Base-by-base conservation (phyloP, 2,888 invertebrate genomes). In the Gisinianus flammeolus region DNA sequence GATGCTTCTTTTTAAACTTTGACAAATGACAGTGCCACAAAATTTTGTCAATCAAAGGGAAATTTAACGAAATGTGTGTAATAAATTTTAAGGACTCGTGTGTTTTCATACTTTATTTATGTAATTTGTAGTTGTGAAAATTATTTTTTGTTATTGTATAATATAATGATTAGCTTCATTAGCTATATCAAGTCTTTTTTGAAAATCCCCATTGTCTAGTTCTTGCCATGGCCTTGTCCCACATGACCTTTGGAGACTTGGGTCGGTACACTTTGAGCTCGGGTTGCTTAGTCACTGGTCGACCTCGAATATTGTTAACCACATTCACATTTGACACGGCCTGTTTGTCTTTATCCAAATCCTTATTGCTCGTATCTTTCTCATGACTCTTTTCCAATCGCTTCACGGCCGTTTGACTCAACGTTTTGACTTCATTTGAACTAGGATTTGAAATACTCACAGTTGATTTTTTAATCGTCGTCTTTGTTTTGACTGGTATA, bases 401-500 rank as follows among this genome's bases (percentile, higher is more conserved):
- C 16, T 26, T 62, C 4, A 62, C 26, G 1, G 62, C 12, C 4
- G 26, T 62, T 62, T 62, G 62, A 62, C 5, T 6, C 28, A 62
- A 62, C 12, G 2, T 44, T 2, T 44, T 44, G 12, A 44, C 16
- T 16, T 44, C 12, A 35, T 35, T 35, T 8, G 5, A 5, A 35
- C 5, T 35, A 8, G 6, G 5, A 24, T 6, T 62, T 6, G 62
- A 6, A 22, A 10, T 10, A n/a, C 22, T 8, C 16, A 58, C 8
- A 10, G 22, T 26, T n/a, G 4, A 3, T 54, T 54, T 54, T 3
- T 22, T 62, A 1, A 8, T 1, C 24, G 5, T 6, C 22, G 58
- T 62, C 28, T 62, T 62, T 33, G 67, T 67, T 30, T 30, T 31
- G 19, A 67, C 33, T n/a, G 67, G 67, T 30, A 67, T 67, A n/a